Evolutionary conservation across 2,797 vertebrate species (phyloP).

Genomic region (Gymnothorax javanicus): DNA sequence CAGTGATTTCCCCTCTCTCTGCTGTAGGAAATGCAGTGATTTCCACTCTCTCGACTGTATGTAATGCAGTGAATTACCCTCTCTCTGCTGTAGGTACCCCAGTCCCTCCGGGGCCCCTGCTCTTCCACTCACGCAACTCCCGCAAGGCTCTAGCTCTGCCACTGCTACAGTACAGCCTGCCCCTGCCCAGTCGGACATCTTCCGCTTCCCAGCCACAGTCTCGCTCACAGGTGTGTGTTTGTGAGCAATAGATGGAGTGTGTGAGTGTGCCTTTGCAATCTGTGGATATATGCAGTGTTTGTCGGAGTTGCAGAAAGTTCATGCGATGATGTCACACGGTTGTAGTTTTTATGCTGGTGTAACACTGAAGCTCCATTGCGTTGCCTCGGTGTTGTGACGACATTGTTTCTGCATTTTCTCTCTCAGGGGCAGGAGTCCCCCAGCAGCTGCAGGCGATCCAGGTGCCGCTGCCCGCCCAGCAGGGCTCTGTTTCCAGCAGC

Average conservation of each 20-base stretch:
- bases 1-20: no score
- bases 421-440: conserved; percentile 82
- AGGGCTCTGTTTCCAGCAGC: conserved; percentile 78
- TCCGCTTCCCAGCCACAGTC: conserved; percentile 78
- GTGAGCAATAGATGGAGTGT: no score
- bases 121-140: conserved; percentile 80
- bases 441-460: conserved; percentile 97
- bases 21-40: no score
- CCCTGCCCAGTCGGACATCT: conserved; percentile 78
- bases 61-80: neutral
- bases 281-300: neutral
- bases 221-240: conserved; percentile 74
- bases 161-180: conserved; percentile 54
- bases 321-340: conserved; percentile 28
- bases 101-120: conserved; percentile 76
- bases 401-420: conserved; percentile 30
- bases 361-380: neutral
- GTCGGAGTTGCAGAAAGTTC: neutral
- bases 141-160: conserved; percentile 71
- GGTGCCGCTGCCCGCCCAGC: conserved; percentile 86
- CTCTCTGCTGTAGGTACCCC: conserved; percentile 72
- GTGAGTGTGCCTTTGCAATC: no score
- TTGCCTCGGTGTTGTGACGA: neutral
- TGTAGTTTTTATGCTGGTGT: conserved; percentile 41
- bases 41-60: no score